A percentile compares a stretch with the other conserved stretches of the same genome.
Evolutionary conservation across 2,113 vertebrate genomes (phyloP).

Genomic region (Callipepla californica): DNA sequence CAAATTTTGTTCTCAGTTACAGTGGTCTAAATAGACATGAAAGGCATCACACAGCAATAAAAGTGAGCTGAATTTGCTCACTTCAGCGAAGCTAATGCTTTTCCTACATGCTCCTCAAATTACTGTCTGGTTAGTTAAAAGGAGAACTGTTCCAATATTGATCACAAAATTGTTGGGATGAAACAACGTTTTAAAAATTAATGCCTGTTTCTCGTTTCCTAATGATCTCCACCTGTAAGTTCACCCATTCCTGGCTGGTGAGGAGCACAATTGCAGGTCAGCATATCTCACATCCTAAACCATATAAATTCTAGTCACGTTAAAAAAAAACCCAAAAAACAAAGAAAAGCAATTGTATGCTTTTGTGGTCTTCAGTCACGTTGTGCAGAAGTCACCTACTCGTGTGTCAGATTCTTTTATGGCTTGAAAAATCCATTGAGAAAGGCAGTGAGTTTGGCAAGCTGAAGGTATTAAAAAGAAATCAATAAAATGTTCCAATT

Average conservation of each 20-base stretch:
- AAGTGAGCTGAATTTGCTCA: slow-evolving; percentile 20
- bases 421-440: neutral
- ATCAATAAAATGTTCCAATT: slow-evolving; percentile 29
- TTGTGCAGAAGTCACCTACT: neutral
- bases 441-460: neutral
- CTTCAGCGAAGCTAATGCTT: slow-evolving; percentile 1
- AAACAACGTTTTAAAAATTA: slow-evolving; percentile 58
- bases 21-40: neutral
- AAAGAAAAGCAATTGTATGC: neutral
- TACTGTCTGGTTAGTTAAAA: slow-evolving; percentile 27
- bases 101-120: neutral
- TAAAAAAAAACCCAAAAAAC: neutral
- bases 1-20: slow-evolving; percentile 21
- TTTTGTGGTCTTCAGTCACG: fast-evolving
- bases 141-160: slow-evolving; percentile 45
- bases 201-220: slow-evolving; percentile 13
- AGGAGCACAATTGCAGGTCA: neutral
- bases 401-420: neutral
- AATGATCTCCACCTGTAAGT: neutral
- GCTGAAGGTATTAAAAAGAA: slow-evolving; percentile 40
- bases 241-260: neutral
- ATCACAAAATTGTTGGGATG: neutral
- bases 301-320: neutral
- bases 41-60: neutral
- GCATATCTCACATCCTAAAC: neutral